These are phyloP conservation scores for Pseudomugil tenellus DNA, from an alignment of 2,797 vertebrate species.

Conservation along the genomic window DNA sequence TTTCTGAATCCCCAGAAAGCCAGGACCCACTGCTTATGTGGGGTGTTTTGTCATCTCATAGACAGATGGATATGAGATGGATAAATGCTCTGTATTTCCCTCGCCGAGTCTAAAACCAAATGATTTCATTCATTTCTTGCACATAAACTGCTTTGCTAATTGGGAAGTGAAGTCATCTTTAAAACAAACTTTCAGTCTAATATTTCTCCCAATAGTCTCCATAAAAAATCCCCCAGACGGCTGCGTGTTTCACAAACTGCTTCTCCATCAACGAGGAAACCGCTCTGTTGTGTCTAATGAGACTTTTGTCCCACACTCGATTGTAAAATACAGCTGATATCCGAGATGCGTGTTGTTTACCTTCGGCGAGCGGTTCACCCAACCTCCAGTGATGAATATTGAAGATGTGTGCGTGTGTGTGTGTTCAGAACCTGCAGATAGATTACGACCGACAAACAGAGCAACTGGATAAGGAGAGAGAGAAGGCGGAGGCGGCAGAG, in stretches of 20 bases:
- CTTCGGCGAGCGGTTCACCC: constrained; percentile 41
- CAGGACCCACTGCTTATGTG: not conserved
- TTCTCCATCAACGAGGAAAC: constrained; percentile 55
- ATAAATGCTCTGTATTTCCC: constrained; percentile 4
- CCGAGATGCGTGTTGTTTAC: constrained; percentile 63
- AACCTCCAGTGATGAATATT: constrained; percentile 39
- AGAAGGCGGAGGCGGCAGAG: constrained; percentile 84
- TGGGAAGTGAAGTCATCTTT: constrained; percentile 22
- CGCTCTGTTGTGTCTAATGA: constrained; percentile 72
- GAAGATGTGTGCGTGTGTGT: constrained; percentile 29
- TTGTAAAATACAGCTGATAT: constrained; percentile 48
- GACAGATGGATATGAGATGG: not conserved
- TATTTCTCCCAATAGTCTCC: constrained; percentile 44
- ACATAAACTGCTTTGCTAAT: constrained; percentile 32
- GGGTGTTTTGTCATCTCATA: constrained; percentile 1
- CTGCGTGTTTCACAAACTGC: constrained; percentile 51
- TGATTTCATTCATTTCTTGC: constrained; percentile 11
- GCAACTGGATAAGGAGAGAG: constrained; percentile 89
- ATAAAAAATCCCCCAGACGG: constrained; percentile 56
- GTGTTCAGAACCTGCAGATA: constrained; percentile 89
- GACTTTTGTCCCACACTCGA: constrained; percentile 41
- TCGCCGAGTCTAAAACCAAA: not conserved
- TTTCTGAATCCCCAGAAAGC: not conserved
- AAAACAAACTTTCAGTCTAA: constrained; percentile 17
- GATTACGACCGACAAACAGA: constrained; percentile 94